Evolutionary conservation across 2,113 vertebrate genomes (phyloP), one percentile per base, ranked within the genome.

Genomic region (Pycnonotus jocosus): DNA sequence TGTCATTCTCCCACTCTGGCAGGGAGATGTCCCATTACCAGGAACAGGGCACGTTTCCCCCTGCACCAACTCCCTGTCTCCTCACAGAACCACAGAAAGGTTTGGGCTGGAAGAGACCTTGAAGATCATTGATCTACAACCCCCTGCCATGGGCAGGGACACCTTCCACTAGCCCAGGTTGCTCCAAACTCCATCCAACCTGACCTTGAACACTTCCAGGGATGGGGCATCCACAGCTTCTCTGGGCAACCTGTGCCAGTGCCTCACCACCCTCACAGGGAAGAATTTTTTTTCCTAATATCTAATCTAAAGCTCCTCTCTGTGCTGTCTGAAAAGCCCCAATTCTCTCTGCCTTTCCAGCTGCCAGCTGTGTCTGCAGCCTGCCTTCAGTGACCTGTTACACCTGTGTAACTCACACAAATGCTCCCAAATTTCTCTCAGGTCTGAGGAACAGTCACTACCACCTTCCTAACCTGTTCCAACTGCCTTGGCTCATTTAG

Each of bases 361-460:
- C 47, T 33, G 27, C 19, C 2, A 15, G 17, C 33, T 61, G 21
- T 20, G 48, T 3, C 30, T 73, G 70, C 69, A 65, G 64, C 23
- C 28, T 81, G 35, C 44, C 58, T 30, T 27, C 27, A 24, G 70
- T 1, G 1, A 56, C 37, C 7, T 69, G 12, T 28, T 24, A 48
- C 38, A 65, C 22, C 7, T 5, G 2, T 7, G 1, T 1, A 42
- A n/a, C 22, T 53, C 56, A 44, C 38, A 62, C 5, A 11, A 7
- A 65, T 0, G 2, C 33, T 74, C 53, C 62, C 0, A 0, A 5
- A 28, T n/a, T 71, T 85, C n/a, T 81, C 28, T 79, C 1, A 1
- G 18, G 11, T 51, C 45, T 3, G 0, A 72, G 7, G 27, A 80
- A 60, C 27, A 48, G 40, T 5, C 18, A 42, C 40, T 24, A 71